Evolutionary conservation across 2,113 vertebrate species (phyloP).

Genomic region (Phalacrocorax aristotelis): DNA sequence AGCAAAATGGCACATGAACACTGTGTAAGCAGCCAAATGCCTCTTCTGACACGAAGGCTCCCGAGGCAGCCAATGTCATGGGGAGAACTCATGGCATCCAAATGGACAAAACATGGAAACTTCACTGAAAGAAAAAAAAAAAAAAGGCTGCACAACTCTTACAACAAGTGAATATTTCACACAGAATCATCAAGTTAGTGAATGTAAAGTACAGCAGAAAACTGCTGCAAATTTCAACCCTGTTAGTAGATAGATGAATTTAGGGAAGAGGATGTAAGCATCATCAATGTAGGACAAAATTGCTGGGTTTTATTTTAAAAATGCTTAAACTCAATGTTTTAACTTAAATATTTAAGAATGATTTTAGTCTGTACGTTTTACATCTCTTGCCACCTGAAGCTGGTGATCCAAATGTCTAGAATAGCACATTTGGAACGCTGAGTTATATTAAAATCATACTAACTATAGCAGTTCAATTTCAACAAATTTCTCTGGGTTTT

Average conservation of each 20-base stretch:
- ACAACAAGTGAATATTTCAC: neutral
- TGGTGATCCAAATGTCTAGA: neutral
- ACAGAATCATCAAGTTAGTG: neutral
- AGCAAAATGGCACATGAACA: neutral
- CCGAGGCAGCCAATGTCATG: neutral
- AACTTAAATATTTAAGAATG: slow-evolving; percentile 38
- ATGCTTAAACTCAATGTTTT: neutral
- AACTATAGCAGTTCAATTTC: slow-evolving; percentile 58
- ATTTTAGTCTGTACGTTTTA: slow-evolving; percentile 13
- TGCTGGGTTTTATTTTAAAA: slow-evolving; percentile 55
- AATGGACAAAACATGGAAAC: neutral
- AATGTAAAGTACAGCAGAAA: slow-evolving; percentile 46
- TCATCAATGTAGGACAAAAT: neutral
- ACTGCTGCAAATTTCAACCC: slow-evolving; percentile 17
- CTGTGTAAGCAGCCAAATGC: neutral
- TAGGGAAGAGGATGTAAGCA: slow-evolving; percentile 7
- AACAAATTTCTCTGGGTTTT: slow-evolving; percentile 56
- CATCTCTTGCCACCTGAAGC: slow-evolving; percentile 42
- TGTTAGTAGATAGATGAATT: neutral
- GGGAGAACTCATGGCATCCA: neutral
- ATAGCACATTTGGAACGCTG: slow-evolving; percentile 27
- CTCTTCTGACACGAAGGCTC: neutral
- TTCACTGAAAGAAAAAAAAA: neutral
- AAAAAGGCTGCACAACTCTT: neutral
- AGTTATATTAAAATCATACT: slow-evolving; percentile 52